Evolutionary conservation across 2,888 invertebrate genomes (phyloP), one percentile per base, ranked within the genome.

Genomic region (Opisthograptis luteolata): DNA sequence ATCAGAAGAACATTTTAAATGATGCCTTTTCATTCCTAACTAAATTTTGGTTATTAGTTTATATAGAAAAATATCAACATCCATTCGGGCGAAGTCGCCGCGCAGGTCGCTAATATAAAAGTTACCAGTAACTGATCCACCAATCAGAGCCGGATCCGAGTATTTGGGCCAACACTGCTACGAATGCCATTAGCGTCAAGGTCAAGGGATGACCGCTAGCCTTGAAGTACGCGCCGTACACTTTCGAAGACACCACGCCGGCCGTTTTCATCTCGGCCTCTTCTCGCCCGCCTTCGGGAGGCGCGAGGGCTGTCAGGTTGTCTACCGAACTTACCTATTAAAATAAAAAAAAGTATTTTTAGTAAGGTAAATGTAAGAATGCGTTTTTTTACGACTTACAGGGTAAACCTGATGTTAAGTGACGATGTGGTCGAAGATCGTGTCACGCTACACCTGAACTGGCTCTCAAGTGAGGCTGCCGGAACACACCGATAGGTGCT

Each of bases 61-160:
- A n/a, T n/a, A n/a, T n/a, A n/a, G n/a, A n/a, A n/a, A n/a, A n/a
- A n/a, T n/a, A n/a, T n/a, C n/a, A n/a, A n/a, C n/a, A n/a, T n/a
- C n/a, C n/a, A n/a, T n/a, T n/a, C n/a, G n/a, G n/a, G n/a, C n/a
- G n/a, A n/a, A n/a, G n/a, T n/a, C n/a, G n/a, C n/a, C n/a, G n/a
- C n/a, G n/a, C n/a, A n/a, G n/a, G n/a, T n/a, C n/a, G n/a, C n/a
- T n/a, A n/a, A n/a, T n/a, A n/a, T n/a, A n/a, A n/a, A n/a, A 48
- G 83, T 87, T 67, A 94, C 96, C 96, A 96, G 70, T 92, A 93
- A 3, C 95, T 93, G 4, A 96, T 92, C 89, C 95, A 97, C 84
- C 94, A 96, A 76, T 97, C 97, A 0, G 94, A 93, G 3, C 92
- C 92, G 6, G 96, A 96, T 1, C 94, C 95, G 25, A 94, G 81